A percentile compares a stretch with the other conserved stretches of the same genome.
Conservation (phyloP, 2,888 invertebrate species). For the Tiliacea citrago region DNA sequence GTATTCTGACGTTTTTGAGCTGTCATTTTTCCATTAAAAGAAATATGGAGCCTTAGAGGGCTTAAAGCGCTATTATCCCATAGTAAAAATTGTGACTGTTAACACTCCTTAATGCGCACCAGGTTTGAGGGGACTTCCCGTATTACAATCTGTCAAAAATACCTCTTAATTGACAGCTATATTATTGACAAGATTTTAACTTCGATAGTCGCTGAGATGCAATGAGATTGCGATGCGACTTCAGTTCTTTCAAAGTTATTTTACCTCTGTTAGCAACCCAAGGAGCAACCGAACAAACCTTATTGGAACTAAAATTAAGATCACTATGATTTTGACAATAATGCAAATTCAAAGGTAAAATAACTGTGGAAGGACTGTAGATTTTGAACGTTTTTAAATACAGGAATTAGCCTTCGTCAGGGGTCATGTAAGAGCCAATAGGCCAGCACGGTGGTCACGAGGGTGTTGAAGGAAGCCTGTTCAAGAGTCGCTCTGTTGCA, state of each 20-base stretch:
- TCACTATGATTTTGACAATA: background rate
- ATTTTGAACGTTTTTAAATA: conserved; percentile 1
- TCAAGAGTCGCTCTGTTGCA: conserved; percentile 71
- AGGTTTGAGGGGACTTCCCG: too few species aligned
- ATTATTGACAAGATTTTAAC: background rate
- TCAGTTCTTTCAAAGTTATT: too few species aligned
- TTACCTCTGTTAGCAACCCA: background rate
- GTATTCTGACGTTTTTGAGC: background rate
- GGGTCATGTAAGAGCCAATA: conserved; percentile 1
- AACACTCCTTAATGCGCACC: background rate
- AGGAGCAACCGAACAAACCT: background rate
- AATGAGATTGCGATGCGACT: background rate
- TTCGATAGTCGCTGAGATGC: background rate
- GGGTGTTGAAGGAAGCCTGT: background rate
- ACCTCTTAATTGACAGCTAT: too few species aligned
- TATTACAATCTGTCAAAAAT: background rate
- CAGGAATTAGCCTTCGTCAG: conserved; percentile 2
- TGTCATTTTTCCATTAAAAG: background rate
- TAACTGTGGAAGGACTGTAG: background rate
- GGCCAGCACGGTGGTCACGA: background rate
- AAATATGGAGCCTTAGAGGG: background rate
- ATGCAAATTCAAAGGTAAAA: background rate
- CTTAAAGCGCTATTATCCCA: background rate
- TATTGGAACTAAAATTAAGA: background rate
- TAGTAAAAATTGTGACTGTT: background rate